These are phyloP conservation scores for Pseudomyrmex dendroicus DNA, from an alignment of 1,140 invertebrate species.

Conservation along the genomic window DNA sequence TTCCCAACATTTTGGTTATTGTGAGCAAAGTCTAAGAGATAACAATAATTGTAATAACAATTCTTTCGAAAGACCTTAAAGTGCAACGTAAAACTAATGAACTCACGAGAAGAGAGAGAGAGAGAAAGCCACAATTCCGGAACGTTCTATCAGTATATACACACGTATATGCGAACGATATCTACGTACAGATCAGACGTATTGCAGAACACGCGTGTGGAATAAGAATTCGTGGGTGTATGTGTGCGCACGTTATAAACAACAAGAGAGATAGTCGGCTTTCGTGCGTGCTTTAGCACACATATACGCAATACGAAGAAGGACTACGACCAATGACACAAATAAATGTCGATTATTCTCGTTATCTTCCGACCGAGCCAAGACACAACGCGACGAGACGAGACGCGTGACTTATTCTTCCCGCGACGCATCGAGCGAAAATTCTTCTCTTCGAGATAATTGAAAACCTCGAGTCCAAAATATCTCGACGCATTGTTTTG, in stretches of 20 bases:
- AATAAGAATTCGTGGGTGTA: neutral
- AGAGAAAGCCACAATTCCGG: neutral
- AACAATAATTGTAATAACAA: neutral
- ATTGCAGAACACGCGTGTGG: no score
- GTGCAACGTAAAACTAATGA: neutral
- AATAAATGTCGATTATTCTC: slow-evolving; percentile 57
- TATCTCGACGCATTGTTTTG: slow-evolving; percentile 6
- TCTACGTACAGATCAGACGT: neutral
- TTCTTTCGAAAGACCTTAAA: neutral
- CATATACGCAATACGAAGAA: slow-evolving; percentile 17
- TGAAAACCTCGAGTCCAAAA: slow-evolving; percentile 1
- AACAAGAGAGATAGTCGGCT: slow-evolving; percentile 8
- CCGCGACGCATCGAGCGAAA: slow-evolving; percentile 19
- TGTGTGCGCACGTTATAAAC: neutral
- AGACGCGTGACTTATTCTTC: slow-evolving; percentile 3
- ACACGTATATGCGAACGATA: neutral
- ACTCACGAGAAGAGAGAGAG: neutral
- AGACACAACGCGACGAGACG: slow-evolving; percentile 39
- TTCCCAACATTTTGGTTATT: no score
- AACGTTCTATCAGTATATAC: neutral
- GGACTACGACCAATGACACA: slow-evolving; percentile 42
- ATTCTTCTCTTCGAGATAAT: neutral
- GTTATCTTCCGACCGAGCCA: slow-evolving; percentile 33
- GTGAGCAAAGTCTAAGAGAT: no score
- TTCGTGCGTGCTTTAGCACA: slow-evolving; percentile 20